phyloP scores from a whole-genome alignment of 2,113 vertebrate species.

The Peromyscus californicus region DNA sequence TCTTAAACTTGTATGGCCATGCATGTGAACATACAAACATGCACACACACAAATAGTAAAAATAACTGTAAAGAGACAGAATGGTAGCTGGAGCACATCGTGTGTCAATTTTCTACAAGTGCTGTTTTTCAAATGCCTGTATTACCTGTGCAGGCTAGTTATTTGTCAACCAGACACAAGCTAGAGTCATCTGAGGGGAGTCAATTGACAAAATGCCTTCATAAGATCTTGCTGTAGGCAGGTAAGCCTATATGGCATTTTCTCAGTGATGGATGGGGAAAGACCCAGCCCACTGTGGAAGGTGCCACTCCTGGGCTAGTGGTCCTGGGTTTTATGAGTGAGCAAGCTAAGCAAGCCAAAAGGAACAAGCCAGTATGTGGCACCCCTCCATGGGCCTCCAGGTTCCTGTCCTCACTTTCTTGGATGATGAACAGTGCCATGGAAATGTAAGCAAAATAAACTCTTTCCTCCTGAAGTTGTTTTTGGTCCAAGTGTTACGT shows the following conservation, averaged over 20 bases:
- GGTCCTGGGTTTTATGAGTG: background rate
- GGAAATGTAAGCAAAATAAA: background rate
- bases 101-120: background rate
- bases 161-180: background rate
- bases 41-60: background rate
- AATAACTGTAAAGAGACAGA: background rate
- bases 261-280: background rate
- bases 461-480: background rate
- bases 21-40: background rate
- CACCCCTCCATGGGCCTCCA: background rate
- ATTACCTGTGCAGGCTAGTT: background rate
- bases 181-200: background rate
- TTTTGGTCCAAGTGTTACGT: too few species aligned
- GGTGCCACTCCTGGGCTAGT: too few species aligned
- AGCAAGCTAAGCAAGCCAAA: background rate
- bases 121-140: background rate
- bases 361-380: background rate
- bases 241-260: background rate
- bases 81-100: background rate
- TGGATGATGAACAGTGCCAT: background rate
- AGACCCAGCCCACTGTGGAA: background rate
- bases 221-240: background rate
- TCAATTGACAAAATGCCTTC: background rate
- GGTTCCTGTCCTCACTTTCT: too few species aligned
- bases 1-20: background rate